These are phyloP conservation scores for Agriotes lineatus DNA, from an alignment of 2,888 invertebrate species.

Conservation along the genomic window DNA sequence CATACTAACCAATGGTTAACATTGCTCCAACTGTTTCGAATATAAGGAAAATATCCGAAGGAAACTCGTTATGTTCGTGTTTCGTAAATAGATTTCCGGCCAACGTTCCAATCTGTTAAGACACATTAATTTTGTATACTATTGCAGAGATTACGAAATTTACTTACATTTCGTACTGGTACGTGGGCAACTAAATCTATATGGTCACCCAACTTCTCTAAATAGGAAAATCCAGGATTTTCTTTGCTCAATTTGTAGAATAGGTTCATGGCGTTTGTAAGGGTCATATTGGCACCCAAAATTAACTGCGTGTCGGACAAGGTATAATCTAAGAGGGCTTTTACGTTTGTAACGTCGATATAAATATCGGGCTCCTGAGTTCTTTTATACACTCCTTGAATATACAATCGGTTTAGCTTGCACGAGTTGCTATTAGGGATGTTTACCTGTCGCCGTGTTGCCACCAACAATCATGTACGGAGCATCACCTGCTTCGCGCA, in stretches of 20 bases:
- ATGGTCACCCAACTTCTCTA: conserved; percentile 72
- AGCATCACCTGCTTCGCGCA: conserved; percentile 63
- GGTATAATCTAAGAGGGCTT: conserved; percentile 68
- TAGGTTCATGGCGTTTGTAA: conserved; percentile 70
- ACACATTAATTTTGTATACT: too few species aligned
- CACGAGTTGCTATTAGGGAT: neutral
- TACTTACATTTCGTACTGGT: conserved; percentile 59
- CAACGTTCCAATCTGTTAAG: conserved; percentile 73
- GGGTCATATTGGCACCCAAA: conserved; percentile 73
- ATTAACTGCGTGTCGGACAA: conserved; percentile 66
- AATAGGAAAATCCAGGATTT: conserved; percentile 71
- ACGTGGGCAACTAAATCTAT: conserved; percentile 78
- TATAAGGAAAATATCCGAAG: conserved; percentile 79
- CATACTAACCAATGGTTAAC: conserved; percentile 59
- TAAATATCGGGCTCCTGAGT: conserved; percentile 68
- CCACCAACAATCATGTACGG: conserved; percentile 77
- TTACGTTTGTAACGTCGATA: conserved; percentile 74
- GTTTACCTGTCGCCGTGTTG: conserved; percentile 80
- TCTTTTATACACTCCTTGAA: conserved; percentile 66
- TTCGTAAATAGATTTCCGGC: conserved; percentile 82
- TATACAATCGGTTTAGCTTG: neutral
- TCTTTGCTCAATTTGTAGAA: conserved; percentile 64
- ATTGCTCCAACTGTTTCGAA: conserved; percentile 72
- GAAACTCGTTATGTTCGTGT: conserved; percentile 76
- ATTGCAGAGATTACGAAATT: too few species aligned